A percentile compares a stretch with the other conserved stretches of the same genome.
Evolutionary conservation across 2,797 vertebrate species (phyloP).

Genomic region (Paguma larvata): DNA sequence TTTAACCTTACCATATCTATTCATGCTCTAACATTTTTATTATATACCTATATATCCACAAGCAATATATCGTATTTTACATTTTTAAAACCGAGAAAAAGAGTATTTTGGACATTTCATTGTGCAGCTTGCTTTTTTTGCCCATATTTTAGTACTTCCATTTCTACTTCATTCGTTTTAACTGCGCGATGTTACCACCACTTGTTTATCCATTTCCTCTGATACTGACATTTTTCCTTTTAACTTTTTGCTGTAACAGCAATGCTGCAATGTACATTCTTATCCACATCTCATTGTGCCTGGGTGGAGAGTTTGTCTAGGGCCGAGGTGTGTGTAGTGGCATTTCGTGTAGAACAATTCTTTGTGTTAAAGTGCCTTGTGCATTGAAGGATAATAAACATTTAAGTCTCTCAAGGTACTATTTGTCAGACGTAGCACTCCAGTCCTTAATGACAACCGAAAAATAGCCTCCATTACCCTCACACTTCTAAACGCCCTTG

Average conservation of each 20-base stretch:
- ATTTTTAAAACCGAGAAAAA: not conserved
- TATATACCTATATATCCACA: not conserved
- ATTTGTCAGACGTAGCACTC: not conserved
- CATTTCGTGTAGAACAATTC: not conserved
- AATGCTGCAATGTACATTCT: not conserved
- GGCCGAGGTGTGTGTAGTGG: not conserved
- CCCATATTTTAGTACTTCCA: not conserved
- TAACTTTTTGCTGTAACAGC: not conserved
- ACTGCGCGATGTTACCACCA: not conserved
- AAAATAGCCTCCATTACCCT: not conserved
- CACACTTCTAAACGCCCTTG: not conserved
- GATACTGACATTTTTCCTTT: not conserved
- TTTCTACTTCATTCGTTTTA: not conserved
- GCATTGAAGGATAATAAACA: not conserved
- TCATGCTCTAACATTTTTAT: not conserved
- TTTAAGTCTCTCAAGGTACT: not conserved
- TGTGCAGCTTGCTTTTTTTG: not conserved
- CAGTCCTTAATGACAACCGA: not conserved
- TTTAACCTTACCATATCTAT: not conserved
- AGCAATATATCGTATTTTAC: not conserved
- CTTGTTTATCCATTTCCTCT: not conserved
- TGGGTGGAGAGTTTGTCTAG: not conserved
- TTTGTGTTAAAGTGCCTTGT: not conserved
- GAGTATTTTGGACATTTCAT: not conserved
- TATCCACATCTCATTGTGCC: not conserved